phyloP scores from a whole-genome alignment of 2,797 vertebrate genomes.

The Micrastur ruficollis region DNA sequence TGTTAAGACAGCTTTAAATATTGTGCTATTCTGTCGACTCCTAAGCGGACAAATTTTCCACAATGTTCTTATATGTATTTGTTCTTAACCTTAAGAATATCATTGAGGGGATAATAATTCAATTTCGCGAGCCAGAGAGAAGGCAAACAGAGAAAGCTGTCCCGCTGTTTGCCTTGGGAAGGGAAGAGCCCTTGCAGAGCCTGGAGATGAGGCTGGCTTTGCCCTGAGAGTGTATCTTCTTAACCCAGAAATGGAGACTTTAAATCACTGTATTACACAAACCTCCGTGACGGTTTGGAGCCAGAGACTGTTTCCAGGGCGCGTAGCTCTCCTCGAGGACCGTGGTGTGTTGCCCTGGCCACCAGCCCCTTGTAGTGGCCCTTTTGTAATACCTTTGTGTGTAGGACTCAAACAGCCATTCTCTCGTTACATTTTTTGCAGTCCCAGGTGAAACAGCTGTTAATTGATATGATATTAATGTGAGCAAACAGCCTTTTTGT shows the following conservation, averaged over 20 bases:
- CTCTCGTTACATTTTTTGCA: rapidly evolving
- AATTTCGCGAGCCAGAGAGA: background rate
- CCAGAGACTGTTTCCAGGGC: rapidly evolving
- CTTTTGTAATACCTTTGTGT: rapidly evolving
- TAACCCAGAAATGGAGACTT: background rate
- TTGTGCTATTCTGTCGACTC: background rate
- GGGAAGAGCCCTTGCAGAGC: background rate
- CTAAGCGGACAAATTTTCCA: background rate
- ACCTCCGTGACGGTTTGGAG: rapidly evolving
- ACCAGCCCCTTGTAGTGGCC: background rate
- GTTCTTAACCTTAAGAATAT: slow-evolving; percentile 36
- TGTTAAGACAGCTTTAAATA: background rate
- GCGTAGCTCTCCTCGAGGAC: background rate
- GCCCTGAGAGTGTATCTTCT: background rate
- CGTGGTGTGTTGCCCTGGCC: background rate
- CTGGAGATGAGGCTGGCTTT: background rate
- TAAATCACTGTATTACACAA: rapidly evolving
- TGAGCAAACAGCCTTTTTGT: too few relatives aligned
- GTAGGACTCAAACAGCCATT: too few relatives aligned
- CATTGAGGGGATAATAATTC: slow-evolving; percentile 15
- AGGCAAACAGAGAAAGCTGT: slow-evolving; percentile 6
- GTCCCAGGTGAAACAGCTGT: too few relatives aligned
- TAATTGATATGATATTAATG: too few relatives aligned
- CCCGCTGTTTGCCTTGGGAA: background rate
- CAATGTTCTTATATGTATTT: background rate